Evolutionary conservation across 2,888 invertebrate species (phyloP), one percentile per base, ranked within the genome.

Genomic region (Argyresthia goedartella): DNA sequence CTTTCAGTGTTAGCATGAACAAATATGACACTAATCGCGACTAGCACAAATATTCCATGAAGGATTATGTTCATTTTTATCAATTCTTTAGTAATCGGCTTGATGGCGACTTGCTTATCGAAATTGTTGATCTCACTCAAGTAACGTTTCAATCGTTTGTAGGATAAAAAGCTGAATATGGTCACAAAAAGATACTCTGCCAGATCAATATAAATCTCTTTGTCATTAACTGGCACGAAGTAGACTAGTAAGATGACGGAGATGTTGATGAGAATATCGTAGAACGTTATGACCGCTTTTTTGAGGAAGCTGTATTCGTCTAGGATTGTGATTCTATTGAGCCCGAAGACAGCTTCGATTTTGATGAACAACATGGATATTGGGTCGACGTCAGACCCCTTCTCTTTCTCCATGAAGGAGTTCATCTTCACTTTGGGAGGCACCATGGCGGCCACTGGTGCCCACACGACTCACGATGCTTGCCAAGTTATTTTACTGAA

Each of bases 71-170:
- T 34, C 8, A 13, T 43, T 15, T 43, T 51, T 1, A 44, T 3
- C 34, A 44, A 44, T 14, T 34, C 35, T 7, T 4, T 13, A 15
- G 61, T 57, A 50, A 65, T 71, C 1, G 74, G 73, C 34, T 61
- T 61, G 42, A 68, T 71, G 8, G 69, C 66, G 11, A 69, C 64
- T 50, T 66, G 65, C n/a, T 51, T 55, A 45, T 77, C 76, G 52
- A 76, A 77, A 41, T 59, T 64, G 9, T 63, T 67, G 16, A 77
- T 52, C 49, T 71, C 68, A 2, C 53, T 57, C 52, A 68, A 76
- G 53, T 65, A 77, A 3, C 58, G 50, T 43, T 64, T 57, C 55
- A 73, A 53, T 50, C 66, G 62, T 49, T 63, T 69, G 35, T 65
- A 64, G 7, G 64, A 62, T n/a, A 63, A 13, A 9, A 64, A 58